Percentiles rank a stretch among this genome's conserved stretches.
Conservation (phyloP, 2,888 invertebrate genomes). For the Mesorhabditis belari region DNA sequence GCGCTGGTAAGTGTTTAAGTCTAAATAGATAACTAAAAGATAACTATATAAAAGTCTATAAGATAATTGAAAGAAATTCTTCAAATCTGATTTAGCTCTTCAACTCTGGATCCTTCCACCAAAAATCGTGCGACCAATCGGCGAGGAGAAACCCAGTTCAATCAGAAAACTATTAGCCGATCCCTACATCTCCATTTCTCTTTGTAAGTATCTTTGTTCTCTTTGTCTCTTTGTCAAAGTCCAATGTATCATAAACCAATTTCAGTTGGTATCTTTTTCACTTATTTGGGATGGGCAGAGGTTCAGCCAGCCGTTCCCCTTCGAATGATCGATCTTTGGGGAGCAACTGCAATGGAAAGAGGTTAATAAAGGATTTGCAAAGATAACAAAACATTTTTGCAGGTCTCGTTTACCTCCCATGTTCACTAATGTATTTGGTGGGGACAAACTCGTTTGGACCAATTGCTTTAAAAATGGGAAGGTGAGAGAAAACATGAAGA, state of each 20-base stretch:
- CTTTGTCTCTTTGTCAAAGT: too few species aligned
- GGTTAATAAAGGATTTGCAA: too few species aligned
- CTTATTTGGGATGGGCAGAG: constrained; percentile 97
- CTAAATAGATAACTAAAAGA: too few species aligned
- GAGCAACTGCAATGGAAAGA: background rate
- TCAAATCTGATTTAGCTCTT: background rate
- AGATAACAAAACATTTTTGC: too few species aligned
- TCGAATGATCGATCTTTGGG: constrained; percentile 84
- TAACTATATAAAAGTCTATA: too few species aligned
- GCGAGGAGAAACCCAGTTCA: constrained; percentile 71
- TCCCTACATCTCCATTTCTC: constrained; percentile 89
- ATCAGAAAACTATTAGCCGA: constrained; percentile 77
- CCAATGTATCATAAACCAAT: background rate
- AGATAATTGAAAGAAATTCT: too few species aligned
- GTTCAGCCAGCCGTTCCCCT: constrained; percentile 93
- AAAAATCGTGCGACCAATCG: constrained; percentile 72
- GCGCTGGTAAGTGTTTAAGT: constrained; percentile 88
- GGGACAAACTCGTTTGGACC: constrained; percentile 93
- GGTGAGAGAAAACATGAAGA: too few species aligned
- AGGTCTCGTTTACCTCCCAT: constrained; percentile 85
- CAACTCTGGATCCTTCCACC: background rate
- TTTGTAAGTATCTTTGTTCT: constrained; percentile 64
- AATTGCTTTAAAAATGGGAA: constrained; percentile 84
- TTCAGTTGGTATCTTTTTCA: constrained; percentile 68
- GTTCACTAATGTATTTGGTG: constrained; percentile 86